Evolutionary conservation across 2,797 vertebrate species (phyloP).

Genomic region (Odontamblyopus lacepedii): DNA sequence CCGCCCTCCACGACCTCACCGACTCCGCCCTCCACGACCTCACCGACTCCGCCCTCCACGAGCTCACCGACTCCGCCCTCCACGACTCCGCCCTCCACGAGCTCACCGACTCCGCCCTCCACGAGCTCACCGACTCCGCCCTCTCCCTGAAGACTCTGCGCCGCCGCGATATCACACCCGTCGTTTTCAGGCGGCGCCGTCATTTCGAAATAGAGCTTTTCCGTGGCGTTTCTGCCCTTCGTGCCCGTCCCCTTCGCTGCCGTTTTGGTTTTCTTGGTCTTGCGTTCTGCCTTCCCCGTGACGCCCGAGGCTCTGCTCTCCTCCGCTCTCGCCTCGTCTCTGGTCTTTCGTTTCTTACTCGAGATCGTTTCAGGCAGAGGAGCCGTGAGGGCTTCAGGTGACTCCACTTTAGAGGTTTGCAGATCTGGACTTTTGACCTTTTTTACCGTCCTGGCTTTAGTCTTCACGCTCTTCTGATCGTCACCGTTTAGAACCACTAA

Average conservation of each 20-base stretch:
- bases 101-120: constrained; percentile 9
- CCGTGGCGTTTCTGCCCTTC: constrained; percentile 2
- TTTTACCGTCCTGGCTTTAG: constrained; percentile 23
- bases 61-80: no score
- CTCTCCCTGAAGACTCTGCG: neutral
- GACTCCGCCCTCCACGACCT: no score
- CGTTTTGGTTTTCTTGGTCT: constrained; percentile 49
- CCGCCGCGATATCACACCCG: neutral
- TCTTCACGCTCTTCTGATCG: constrained; percentile 5
- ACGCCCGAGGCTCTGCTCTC: neutral
- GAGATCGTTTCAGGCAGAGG: constrained; percentile 5
- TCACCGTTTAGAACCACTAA: constrained; percentile 15
- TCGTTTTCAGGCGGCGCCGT: constrained; percentile 29
- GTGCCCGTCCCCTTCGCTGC: neutral
- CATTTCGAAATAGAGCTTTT: constrained; percentile 56
- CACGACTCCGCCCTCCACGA: no score
- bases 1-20: no score
- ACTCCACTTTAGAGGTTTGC: neutral
- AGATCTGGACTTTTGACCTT: constrained; percentile 28
- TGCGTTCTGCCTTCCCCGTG: neutral
- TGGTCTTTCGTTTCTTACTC: constrained; percentile 48
- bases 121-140: neutral
- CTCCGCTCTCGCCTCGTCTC: neutral
- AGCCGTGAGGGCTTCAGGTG: no score
- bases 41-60: no score